Percentiles rank a stretch among this genome's conserved stretches.
These are phyloP conservation scores for Bilobella aurantiaca DNA, from an alignment of 1,140 invertebrate species.

Conservation along the genomic window DNA sequence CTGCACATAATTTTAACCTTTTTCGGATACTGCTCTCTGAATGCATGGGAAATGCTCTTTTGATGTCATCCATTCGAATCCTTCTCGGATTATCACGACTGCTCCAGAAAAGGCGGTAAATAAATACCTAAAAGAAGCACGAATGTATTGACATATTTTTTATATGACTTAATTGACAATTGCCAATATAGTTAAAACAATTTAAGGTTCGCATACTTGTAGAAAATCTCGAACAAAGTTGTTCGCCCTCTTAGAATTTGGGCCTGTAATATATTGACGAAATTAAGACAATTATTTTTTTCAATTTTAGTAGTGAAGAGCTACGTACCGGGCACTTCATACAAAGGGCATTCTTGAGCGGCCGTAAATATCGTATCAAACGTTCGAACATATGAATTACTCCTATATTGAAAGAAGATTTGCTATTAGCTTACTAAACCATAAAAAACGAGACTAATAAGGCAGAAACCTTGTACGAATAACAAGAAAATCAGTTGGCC, in stretches of 20 bases:
- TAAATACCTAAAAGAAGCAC: constrained; percentile 27
- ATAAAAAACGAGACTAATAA: neutral
- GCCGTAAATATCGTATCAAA: constrained; percentile 49
- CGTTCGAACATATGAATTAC: constrained; percentile 49
- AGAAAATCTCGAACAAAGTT: constrained; percentile 57
- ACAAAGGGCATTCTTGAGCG: constrained; percentile 53
- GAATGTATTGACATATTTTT: neutral
- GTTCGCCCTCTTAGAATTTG: constrained; percentile 57
- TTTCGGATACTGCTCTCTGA: constrained; percentile 54
- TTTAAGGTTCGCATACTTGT: constrained; percentile 42
- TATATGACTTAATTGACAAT: too few relatives aligned
- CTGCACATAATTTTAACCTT: constrained; percentile 54
- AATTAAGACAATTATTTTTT: neutral
- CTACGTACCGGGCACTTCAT: constrained; percentile 50
- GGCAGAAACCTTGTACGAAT: constrained; percentile 46
- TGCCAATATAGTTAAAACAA: constrained; percentile 37
- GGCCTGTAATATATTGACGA: constrained; percentile 31
- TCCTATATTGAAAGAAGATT: constrained; percentile 18
- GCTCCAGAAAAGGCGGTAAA: constrained; percentile 9
- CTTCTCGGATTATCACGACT: constrained; percentile 39
- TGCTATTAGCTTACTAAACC: constrained; percentile 27
- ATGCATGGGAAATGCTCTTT: constrained; percentile 50
- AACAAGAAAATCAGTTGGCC: constrained; percentile 51
- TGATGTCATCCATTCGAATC: constrained; percentile 59
- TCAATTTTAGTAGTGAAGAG: neutral